These are phyloP conservation scores for Sphaeramia orbicularis DNA, from an alignment of 2,797 vertebrate species.

Conservation along the genomic window DNA sequence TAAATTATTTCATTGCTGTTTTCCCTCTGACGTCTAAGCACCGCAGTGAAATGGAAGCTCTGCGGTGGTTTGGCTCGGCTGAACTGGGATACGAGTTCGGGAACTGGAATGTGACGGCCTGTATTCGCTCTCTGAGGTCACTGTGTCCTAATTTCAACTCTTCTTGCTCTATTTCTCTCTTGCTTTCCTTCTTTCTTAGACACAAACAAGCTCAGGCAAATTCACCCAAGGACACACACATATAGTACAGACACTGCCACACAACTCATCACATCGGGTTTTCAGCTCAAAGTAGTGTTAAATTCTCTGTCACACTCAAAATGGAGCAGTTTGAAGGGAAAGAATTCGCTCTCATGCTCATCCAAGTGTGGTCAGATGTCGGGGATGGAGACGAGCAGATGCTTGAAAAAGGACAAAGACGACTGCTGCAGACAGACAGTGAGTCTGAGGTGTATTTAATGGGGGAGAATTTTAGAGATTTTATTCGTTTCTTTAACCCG, in stretches of 20 bases:
- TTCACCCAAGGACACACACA: constrained; percentile 15
- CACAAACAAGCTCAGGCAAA: constrained; percentile 8
- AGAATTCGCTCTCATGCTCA: constrained; percentile 38
- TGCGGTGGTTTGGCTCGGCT: constrained; percentile 55
- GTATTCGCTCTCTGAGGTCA: constrained; percentile 61
- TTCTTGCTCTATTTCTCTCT: not conserved
- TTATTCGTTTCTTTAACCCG: too few relatives aligned
- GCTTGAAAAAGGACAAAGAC: constrained; percentile 6
- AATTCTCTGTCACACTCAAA: constrained; percentile 46
- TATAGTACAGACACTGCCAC: constrained; percentile 11
- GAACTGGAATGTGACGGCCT: constrained; percentile 51
- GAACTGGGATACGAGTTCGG: constrained; percentile 26
- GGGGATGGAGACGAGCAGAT: constrained; percentile 34
- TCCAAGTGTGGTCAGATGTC: constrained; percentile 32
- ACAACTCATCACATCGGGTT: constrained; percentile 38
- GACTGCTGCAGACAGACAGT: constrained; percentile 8
- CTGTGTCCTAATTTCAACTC: constrained; percentile 60
- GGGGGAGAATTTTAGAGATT: too few relatives aligned
- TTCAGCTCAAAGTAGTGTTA: constrained; percentile 32
- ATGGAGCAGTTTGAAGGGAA: constrained; percentile 33
- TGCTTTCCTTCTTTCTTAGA: not conserved
- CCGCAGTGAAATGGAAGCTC: constrained; percentile 32
- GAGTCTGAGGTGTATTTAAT: not conserved
- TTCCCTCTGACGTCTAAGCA: constrained; percentile 15
- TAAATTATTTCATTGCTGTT: constrained; percentile 18